These are phyloP conservation scores for Drosophila paucipuncta DNA, from an alignment of 2,888 invertebrate genomes.

Conservation along the genomic window DNA sequence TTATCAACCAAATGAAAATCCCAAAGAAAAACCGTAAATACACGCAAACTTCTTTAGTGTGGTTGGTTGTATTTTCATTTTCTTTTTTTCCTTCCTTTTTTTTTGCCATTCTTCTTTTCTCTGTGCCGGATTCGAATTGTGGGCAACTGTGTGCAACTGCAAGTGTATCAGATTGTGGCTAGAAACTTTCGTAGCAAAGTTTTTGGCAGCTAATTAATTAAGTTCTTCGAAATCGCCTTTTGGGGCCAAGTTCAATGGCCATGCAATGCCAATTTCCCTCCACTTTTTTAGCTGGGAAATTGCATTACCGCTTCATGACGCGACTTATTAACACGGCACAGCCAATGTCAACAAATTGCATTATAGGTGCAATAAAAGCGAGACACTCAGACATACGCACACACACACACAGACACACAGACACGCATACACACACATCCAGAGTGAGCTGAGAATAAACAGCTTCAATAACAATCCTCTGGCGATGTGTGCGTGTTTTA, in stretches of 20 bases:
- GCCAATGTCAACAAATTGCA: slow-evolving; percentile 81
- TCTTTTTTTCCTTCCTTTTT: not conserved
- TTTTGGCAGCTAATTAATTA: slow-evolving; percentile 80
- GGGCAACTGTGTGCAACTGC: slow-evolving; percentile 43
- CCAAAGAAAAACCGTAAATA: slow-evolving; percentile 74
- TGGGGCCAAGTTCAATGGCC: slow-evolving; percentile 40
- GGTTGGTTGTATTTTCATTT: slow-evolving; percentile 17
- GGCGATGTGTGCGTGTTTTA: slow-evolving; percentile 33
- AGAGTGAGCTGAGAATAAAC: slow-evolving; percentile 13
- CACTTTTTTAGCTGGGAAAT: slow-evolving; percentile 45
- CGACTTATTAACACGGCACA: slow-evolving; percentile 73
- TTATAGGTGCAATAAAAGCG: slow-evolving; percentile 71
- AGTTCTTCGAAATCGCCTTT: slow-evolving; percentile 48
- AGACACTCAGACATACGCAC: slow-evolving; percentile 19
- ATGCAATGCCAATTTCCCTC: slow-evolving; percentile 6
- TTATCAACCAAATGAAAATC: slow-evolving; percentile 55
- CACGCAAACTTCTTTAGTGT: slow-evolving; percentile 46
- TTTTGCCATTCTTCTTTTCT: not conserved
- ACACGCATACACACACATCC: not conserved
- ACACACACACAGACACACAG: slow-evolving; percentile 8
- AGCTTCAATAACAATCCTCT: slow-evolving; percentile 21
- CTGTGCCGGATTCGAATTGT: not conserved
- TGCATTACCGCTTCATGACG: slow-evolving; percentile 55
- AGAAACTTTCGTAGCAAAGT: slow-evolving; percentile 52
- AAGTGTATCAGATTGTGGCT: slow-evolving; percentile 70